phyloP scores from a whole-genome alignment of 2,888 invertebrate genomes.

The Mayetiola destructor region DNA sequence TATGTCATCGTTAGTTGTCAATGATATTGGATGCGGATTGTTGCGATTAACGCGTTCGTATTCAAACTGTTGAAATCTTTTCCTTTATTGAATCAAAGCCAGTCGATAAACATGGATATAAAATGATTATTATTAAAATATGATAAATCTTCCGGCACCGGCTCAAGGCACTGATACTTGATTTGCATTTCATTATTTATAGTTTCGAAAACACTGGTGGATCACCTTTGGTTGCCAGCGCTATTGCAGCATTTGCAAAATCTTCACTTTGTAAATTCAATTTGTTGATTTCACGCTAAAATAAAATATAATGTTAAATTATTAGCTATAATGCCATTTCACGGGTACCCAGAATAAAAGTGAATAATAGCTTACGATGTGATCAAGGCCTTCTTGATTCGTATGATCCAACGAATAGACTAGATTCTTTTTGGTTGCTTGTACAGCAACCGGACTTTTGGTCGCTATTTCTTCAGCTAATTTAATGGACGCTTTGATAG shows the following conservation, averaged over 20 bases:
- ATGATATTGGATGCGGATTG: no score
- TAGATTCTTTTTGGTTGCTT: conserved; percentile 71
- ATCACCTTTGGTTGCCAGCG: conserved; percentile 54
- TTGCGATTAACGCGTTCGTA: no score
- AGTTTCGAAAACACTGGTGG: conserved; percentile 66
- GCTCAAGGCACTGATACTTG: no score
- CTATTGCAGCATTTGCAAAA: conserved; percentile 61
- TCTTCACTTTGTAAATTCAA: conserved; percentile 86
- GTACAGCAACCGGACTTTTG: conserved; percentile 91
- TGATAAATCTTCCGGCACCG: no score
- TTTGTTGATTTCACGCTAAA: conserved; percentile 67
- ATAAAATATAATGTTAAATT: conserved; percentile 22
- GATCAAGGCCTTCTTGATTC: conserved; percentile 75
- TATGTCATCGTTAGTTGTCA: no score
- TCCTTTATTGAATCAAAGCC: no score
- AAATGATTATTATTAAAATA: no score
- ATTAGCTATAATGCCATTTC: conserved; percentile 14
- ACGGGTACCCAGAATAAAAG: conserved; percentile 16
- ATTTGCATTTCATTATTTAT: conserved; percentile 36
- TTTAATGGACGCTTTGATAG: conserved; percentile 56
- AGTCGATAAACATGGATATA: no score
- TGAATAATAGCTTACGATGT: conserved; percentile 49
- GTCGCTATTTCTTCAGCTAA: conserved; percentile 65
- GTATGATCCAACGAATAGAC: conserved; percentile 79
- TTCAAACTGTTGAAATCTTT: no score